phyloP scores from a whole-genome alignment of 2,888 invertebrate genomes.

The Nymphalis polychloros region DNA sequence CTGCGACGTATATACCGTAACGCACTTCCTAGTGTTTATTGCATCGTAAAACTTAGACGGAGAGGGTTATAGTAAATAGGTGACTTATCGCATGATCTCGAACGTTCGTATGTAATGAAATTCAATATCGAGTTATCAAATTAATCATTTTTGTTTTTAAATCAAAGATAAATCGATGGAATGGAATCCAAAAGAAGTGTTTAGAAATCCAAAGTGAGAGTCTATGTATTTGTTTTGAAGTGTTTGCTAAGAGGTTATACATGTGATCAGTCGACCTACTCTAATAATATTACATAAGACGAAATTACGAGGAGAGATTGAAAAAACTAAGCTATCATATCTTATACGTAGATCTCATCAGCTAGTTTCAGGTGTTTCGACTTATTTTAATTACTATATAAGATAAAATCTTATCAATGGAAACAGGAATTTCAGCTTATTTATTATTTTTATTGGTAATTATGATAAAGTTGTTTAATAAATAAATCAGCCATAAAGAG shows the following conservation, averaged over 20 bases:
- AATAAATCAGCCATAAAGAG: background rate
- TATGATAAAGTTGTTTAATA: background rate
- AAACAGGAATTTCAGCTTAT: background rate
- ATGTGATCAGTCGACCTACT: too few relatives aligned
- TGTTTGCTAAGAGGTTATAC: too few relatives aligned
- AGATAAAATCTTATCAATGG: background rate
- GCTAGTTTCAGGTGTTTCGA: background rate
- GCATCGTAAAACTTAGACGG: slow-evolving; percentile 42
- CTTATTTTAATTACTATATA: background rate
- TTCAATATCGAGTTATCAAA: slow-evolving; percentile 9
- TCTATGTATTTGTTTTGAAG: too few relatives aligned
- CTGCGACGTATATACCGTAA: slow-evolving; percentile 45
- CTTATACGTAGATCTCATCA: too few relatives aligned
- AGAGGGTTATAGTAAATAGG: slow-evolving; percentile 37
- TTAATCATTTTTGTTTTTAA: slow-evolving; percentile 12
- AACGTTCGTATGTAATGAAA: slow-evolving; percentile 25
- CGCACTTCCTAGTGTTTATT: slow-evolving; percentile 47
- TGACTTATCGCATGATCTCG: slow-evolving; percentile 31
- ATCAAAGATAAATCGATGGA: background rate
- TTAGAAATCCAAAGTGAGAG: too few relatives aligned
- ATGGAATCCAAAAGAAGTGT: too few relatives aligned
- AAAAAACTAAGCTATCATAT: too few relatives aligned
- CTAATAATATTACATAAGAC: too few relatives aligned
- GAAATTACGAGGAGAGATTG: too few relatives aligned
- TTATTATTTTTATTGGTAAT: background rate